Evolutionary conservation across 2,888 invertebrate genomes (phyloP).

Genomic region (Ochropacha duplaris): DNA sequence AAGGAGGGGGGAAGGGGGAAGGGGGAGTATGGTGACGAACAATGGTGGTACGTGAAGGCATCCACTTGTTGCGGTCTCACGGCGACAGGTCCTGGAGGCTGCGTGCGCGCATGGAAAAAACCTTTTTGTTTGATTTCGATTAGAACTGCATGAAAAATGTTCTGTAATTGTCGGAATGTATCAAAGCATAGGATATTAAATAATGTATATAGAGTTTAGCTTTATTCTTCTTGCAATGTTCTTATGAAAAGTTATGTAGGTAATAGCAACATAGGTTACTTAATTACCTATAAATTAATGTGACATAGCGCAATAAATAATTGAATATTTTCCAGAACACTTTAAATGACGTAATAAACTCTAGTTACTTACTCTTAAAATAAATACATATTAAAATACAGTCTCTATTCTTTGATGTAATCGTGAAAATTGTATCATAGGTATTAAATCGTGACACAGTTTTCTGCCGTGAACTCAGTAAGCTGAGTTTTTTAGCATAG

Average conservation of each 20-base stretch:
- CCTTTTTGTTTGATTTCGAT: conserved; percentile 19
- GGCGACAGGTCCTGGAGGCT: conserved; percentile 64
- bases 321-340: background rate
- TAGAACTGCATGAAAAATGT: conserved; percentile 4
- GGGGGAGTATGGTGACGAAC: conserved; percentile 49
- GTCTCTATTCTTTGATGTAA: background rate
- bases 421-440: background rate
- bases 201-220: no score
- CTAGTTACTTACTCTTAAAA: background rate
- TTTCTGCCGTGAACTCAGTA: background rate
- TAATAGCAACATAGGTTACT: no score
- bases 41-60: conserved; percentile 79
- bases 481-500: background rate
- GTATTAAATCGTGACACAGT: background rate
- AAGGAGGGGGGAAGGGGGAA: conserved; percentile 20
- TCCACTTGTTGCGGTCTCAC: conserved; percentile 78
- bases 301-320: no score
- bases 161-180: background rate
- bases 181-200: background rate
- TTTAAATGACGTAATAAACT: background rate
- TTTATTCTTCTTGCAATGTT: background rate
- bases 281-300: no score
- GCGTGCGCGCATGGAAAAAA: conserved; percentile 40
- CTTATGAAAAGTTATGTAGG: no score
- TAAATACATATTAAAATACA: background rate